These are phyloP conservation scores for Balearica regulorum DNA, from an alignment of 2,797 vertebrate species.

Conservation along the genomic window DNA sequence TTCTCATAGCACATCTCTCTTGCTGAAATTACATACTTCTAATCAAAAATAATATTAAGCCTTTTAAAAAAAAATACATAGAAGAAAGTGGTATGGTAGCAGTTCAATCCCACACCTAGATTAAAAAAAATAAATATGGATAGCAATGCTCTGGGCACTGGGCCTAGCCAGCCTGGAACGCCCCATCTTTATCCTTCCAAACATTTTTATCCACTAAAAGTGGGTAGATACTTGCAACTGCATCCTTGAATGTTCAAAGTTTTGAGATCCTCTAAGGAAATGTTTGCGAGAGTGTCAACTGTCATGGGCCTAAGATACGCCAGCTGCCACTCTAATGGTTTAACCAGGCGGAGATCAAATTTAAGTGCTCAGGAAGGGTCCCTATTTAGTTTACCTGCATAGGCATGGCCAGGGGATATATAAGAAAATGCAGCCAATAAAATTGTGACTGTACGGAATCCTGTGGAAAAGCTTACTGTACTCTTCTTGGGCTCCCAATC, in stretches of 20 bases:
- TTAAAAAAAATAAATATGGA: neutral
- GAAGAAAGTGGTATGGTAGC: neutral
- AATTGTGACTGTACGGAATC: neutral
- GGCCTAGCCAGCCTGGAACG: neutral
- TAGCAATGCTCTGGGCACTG: neutral
- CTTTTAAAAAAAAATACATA: neutral
- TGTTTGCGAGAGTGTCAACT: neutral
- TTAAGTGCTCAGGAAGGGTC: neutral
- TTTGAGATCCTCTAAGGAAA: neutral
- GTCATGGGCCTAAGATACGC: accelerated
- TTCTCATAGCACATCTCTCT: neutral
- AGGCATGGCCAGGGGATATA: neutral
- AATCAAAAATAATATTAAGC: neutral
- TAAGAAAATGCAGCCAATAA: neutral
- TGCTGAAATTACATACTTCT: neutral
- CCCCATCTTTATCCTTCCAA: neutral
- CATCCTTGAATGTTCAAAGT: neutral
- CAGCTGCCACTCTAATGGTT: neutral
- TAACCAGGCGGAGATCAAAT: neutral
- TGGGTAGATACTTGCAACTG: neutral
- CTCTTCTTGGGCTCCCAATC: neutral
- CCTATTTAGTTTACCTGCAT: neutral
- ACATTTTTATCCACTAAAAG: neutral
- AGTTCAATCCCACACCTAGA: neutral
- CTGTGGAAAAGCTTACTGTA: neutral